These are phyloP conservation scores for Dryobotodes eremita DNA, from an alignment of 2,888 invertebrate genomes.

Conservation along the genomic window DNA sequence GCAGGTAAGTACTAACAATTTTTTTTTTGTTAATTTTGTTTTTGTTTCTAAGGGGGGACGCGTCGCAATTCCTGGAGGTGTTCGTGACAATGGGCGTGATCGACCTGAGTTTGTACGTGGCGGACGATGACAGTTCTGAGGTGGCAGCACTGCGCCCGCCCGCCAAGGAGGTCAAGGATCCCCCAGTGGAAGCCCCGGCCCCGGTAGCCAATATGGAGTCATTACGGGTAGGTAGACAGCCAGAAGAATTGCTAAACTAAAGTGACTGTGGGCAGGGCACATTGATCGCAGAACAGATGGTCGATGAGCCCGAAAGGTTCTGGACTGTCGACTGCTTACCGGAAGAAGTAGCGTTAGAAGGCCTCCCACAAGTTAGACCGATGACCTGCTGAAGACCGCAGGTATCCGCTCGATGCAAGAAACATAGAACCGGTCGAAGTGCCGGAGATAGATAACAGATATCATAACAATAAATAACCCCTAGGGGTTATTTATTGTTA, in stretches of 20 bases:
- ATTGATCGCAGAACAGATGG: not conserved
- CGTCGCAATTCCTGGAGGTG: conserved; percentile 80
- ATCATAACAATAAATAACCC: too few relatives aligned
- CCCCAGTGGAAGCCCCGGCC: not conserved
- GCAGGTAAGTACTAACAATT: not conserved
- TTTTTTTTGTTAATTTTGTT: not conserved
- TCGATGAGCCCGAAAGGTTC: not conserved
- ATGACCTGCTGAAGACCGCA: not conserved
- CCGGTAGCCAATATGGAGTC: too few relatives aligned
- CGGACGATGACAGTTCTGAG: conserved; percentile 71
- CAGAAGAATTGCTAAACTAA: not conserved
- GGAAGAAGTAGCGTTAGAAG: too few relatives aligned
- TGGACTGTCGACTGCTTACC: not conserved
- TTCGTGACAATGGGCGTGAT: conserved; percentile 85
- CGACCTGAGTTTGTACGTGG: conserved; percentile 78
- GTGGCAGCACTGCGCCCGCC: conserved; percentile 71
- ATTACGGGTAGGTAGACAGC: not conserved
- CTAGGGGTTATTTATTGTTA: not conserved
- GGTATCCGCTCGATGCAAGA: too few relatives aligned
- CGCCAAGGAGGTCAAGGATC: accelerated
- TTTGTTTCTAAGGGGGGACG: conserved; percentile 61
- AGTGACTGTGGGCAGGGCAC: not conserved
- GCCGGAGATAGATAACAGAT: too few relatives aligned
- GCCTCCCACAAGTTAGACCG: too few relatives aligned
- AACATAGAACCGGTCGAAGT: not conserved